Conservation (phyloP, 2,113 vertebrate genomes). For the Leuciscus idus region DNA sequence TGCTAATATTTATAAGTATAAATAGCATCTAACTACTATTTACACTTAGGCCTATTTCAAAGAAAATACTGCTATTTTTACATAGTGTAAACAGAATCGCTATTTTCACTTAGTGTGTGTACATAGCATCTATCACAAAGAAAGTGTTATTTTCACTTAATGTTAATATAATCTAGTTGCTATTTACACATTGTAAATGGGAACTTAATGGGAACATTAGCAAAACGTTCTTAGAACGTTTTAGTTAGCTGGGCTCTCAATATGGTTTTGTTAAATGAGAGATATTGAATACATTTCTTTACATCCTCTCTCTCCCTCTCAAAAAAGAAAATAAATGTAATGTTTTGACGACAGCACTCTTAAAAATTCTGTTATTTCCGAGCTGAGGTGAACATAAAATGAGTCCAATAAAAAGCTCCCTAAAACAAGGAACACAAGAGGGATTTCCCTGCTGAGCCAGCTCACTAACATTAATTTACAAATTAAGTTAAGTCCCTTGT, state of each 20-base stretch:
- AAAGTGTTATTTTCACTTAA: too few relatives aligned
- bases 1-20: too few relatives aligned
- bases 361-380: not conserved
- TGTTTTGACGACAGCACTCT: not conserved
- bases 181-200: too few relatives aligned
- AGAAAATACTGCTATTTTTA: too few relatives aligned
- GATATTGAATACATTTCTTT: not conserved
- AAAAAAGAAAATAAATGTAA: not conserved
- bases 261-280: not conserved
- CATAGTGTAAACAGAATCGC: too few relatives aligned
- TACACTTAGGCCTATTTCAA: too few relatives aligned
- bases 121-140: too few relatives aligned
- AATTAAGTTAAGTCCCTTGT: constrained; percentile 57
- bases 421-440: constrained; percentile 28
- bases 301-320: not conserved
- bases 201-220: too few relatives aligned
- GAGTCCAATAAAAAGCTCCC: constrained; percentile 34
- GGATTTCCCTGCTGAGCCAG: constrained; percentile 30
- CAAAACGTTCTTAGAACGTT: not conserved
- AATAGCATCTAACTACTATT: too few relatives aligned
- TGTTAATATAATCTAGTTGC: too few relatives aligned
- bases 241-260: not conserved
- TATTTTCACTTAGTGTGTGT: too few relatives aligned
- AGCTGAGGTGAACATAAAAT: not conserved
- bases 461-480: constrained; percentile 57